phyloP scores from a whole-genome alignment of 1,140 invertebrate genomes.

The Aleiodes sp. region DNA sequence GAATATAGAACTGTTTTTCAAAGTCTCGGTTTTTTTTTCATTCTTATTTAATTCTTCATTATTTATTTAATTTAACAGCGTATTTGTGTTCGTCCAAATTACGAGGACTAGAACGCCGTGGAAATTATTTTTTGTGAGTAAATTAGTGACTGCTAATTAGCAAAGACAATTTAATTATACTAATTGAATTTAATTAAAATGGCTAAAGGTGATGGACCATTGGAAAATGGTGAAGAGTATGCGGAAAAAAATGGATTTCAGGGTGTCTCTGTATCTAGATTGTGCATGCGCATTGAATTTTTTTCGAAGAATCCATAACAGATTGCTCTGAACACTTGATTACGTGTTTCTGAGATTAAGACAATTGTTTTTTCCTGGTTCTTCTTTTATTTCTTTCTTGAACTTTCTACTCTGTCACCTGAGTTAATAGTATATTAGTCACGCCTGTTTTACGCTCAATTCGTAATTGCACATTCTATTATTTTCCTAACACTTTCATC shows the following conservation, averaged over 20 bases:
- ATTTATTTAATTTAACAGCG: conserved; percentile 51
- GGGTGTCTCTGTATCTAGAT: not conserved
- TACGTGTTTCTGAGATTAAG: not conserved
- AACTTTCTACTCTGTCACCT: not conserved
- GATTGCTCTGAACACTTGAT: not conserved
- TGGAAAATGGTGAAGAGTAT: not conserved
- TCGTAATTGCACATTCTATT: not conserved
- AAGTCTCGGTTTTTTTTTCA: not conserved
- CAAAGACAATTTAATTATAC: no score
- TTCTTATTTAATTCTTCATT: not conserved
- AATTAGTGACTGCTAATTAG: conserved; percentile 22
- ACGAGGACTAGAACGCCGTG: conserved; percentile 46
- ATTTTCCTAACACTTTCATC: not conserved
- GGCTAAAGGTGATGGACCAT: not conserved
- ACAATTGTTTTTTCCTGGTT: not conserved
- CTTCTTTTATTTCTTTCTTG: not conserved
- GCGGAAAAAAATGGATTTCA: not conserved
- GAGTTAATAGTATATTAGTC: not conserved
- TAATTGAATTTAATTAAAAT: no score
- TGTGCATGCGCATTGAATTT: not conserved
- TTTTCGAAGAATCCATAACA: not conserved
- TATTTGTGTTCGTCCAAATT: conserved; percentile 47
- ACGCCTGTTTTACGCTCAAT: conserved; percentile 1
- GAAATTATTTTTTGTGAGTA: conserved; percentile 60
- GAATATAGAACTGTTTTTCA: no score